Evolutionary conservation across 1,140 invertebrate genomes (phyloP), one percentile per base, ranked within the genome.

Genomic region (Caerostris extrusa): DNA sequence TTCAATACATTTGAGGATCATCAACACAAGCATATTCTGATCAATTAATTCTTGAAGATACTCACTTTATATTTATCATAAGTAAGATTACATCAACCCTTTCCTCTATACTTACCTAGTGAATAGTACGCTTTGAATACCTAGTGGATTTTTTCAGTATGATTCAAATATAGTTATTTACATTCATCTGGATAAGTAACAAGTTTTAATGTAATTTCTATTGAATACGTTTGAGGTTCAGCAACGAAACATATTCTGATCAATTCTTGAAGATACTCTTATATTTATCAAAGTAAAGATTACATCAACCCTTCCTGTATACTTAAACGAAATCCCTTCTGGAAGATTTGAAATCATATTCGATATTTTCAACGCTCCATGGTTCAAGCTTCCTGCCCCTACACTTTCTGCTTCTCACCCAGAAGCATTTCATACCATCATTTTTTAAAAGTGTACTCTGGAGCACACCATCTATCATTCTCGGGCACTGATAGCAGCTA

Each of bases 381-480:
- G 50, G 34, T 77, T 50, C 53, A 3, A 12, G 19, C 53, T 77
- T 77, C 34, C 0, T 53, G 10, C 34, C 34, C 10, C 10, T 34
- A 5, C 71, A 77, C 34, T 50, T 53, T 77, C 34, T 10, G 4
- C 53, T 58, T n/a, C 83, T n/a, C 83, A 81, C 55, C 56, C 53
- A 64, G 60, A 88, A 88, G 86, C 58, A 50, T 56, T 83, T 83
- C 56, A 0, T 83, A 57, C 14, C 82, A 83, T 57, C 17, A 17
- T 58, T 5, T 83, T 34, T 83, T 83, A 83, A 83, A 83, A 57
- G 82, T 34, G 56, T 12, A 58, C 82, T 5, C 60, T 64, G 7
- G 64, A 88, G 60, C 2, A 34, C 34, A 53, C 86, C 17, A 88
- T 88, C 58, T 64, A 88, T 88, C 86, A 88, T 88, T 64, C 14